phyloP scores from a whole-genome alignment of 2,888 invertebrate species.

The Synergus umbraculus region DNA sequence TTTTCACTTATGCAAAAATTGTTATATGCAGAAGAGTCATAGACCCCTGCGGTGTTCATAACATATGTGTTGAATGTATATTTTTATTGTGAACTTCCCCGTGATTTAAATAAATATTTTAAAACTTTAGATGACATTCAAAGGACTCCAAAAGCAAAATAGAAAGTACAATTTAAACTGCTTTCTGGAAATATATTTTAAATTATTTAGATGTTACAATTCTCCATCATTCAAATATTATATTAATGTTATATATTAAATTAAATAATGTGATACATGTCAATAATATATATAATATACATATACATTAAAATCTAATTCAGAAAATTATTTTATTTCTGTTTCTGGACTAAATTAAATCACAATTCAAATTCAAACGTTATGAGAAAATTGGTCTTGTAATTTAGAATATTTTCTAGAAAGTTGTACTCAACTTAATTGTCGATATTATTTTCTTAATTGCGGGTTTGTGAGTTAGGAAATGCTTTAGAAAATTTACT shows the following conservation, averaged over 20 bases:
- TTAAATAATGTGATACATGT: no score
- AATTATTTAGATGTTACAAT: background rate
- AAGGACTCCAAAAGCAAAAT: background rate
- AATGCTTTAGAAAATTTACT: background rate
- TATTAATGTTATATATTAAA: no score
- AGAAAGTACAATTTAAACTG: background rate
- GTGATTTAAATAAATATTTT: constrained; percentile 1
- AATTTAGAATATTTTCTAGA: background rate
- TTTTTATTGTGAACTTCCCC: constrained; percentile 13
- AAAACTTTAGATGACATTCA: background rate
- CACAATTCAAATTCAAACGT: background rate
- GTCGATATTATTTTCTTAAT: background rate
- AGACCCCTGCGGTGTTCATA: background rate
- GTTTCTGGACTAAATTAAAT: background rate
- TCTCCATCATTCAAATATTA: no score
- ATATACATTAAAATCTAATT: no score
- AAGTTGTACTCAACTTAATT: background rate
- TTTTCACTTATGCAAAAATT: constrained; percentile 20
- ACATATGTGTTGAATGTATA: background rate
- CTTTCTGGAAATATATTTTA: background rate
- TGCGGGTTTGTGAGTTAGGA: background rate
- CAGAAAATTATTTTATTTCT: no score
- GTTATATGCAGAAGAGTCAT: constrained; percentile 6
- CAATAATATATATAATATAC: no score
- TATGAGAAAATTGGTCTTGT: background rate